Conservation (phyloP, 2,888 invertebrate species). For the Nephrotoma appendiculata region DNA sequence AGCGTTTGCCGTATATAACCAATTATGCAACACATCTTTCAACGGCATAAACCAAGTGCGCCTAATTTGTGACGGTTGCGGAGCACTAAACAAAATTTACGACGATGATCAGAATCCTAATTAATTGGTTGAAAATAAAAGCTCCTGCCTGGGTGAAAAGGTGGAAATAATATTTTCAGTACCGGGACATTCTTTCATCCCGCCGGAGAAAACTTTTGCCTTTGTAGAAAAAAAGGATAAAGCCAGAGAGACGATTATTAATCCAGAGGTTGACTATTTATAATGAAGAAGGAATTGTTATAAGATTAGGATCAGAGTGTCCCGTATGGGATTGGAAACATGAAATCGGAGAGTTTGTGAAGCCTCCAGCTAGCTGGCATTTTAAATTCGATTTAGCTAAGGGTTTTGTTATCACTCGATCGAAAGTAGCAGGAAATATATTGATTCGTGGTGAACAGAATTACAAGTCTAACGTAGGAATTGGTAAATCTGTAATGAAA, state of each 20-base stretch:
- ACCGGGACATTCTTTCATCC: neutral
- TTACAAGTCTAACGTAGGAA: neutral
- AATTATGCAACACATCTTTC: conserved; percentile 18
- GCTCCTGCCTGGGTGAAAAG: neutral
- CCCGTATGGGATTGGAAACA: neutral
- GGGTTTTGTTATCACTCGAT: neutral
- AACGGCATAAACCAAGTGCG: neutral
- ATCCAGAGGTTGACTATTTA: neutral
- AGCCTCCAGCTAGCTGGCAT: neutral
- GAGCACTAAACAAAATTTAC: conserved; percentile 4
- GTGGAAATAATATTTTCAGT: neutral
- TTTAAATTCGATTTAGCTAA: neutral
- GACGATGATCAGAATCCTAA: neutral
- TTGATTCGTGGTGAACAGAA: neutral
- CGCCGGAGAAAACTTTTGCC: neutral
- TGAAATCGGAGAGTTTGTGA: neutral
- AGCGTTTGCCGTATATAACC: conserved; percentile 18
- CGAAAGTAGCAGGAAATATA: neutral
- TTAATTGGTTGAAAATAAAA: neutral
- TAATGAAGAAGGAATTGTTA: neutral
- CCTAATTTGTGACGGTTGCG: conserved; percentile 14
- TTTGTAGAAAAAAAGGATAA: neutral
- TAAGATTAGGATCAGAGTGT: neutral
- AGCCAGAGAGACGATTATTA: neutral
- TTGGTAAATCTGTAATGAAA: neutral